Percentiles rank a stretch among this genome's conserved stretches.
These are phyloP conservation scores for Dermatemys mawii DNA, from an alignment of 2,113 vertebrate genomes.

Conservation along the genomic window DNA sequence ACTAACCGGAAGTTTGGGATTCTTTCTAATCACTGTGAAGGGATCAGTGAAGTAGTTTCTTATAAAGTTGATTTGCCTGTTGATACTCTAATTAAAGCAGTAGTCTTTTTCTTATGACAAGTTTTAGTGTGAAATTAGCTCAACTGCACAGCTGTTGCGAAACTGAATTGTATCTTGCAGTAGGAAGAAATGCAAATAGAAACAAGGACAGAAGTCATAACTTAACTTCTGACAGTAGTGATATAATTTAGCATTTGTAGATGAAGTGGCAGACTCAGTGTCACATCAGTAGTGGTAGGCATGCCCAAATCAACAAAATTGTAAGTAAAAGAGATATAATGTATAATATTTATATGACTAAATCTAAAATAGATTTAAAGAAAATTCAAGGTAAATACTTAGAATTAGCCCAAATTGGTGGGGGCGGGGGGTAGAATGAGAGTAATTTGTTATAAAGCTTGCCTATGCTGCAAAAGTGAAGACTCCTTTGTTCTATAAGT, in stretches of 20 bases:
- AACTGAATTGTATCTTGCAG: not conserved
- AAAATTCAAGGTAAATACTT: not conserved
- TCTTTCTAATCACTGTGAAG: not conserved
- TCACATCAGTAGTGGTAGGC: not conserved
- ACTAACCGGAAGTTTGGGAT: not conserved
- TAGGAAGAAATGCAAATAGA: not conserved
- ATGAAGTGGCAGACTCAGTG: accelerated
- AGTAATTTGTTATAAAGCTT: not conserved
- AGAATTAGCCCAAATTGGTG: not conserved
- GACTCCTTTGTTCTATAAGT: not conserved
- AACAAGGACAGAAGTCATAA: not conserved
- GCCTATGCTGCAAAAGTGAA: not conserved
- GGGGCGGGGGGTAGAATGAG: not conserved
- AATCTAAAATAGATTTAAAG: not conserved
- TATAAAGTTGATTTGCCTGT: not conserved
- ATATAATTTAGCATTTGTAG: accelerated
- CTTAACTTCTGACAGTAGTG: not conserved
- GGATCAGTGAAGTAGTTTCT: not conserved
- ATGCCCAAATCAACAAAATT: not conserved
- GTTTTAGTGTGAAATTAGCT: not conserved
- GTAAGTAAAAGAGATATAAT: accelerated
- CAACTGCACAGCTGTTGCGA: conserved; percentile 21
- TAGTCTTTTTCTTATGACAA: not conserved
- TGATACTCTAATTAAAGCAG: not conserved
- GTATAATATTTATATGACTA: not conserved